Base-by-base conservation (phyloP, 1,140 invertebrate genomes). In the Drosophila mauritiana region DNA sequence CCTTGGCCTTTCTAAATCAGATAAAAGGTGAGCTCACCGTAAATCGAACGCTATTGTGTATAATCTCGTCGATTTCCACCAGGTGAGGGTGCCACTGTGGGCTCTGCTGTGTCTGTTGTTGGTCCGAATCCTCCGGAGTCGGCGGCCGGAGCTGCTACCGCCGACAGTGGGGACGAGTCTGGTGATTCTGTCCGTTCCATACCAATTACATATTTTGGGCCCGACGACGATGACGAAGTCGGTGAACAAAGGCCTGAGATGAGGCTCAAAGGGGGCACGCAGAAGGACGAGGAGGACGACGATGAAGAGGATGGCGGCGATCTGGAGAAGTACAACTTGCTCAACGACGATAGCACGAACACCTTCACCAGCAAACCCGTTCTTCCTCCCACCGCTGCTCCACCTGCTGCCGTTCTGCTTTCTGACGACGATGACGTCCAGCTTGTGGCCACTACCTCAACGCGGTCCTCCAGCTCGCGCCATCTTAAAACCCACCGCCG, bases 1-100 rank as follows among this genome's bases (percentile, higher is more conserved):
- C 94, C 0, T 93, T 94, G 11, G 94, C 94, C 45, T 95, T 95
- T 73, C 91, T 95, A 0, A 94, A 94, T 80, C 94, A 95, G 59
- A 94, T 95, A 39, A 94, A 94, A 49, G 80, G 90, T 91, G 46
- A 13, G 53, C 31, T 2, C n/a, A 31, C 7, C 3, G 3, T 13
- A 10, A 5, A 20, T 17, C 10, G 7, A 1, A 0, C 0, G 2
- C 0, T 17, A n/a, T 13, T 6, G 4, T 5, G 1, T 15, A 0
- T 48, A 6, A 57, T 20, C 4, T 1, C 15, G 1, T 27, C 3
- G 4, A 0, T 51, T 17, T 1, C 6, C 12, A 65, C 15, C 1
- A 72, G 83, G 80, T 43, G 83, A 84, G 39, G 63, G 6, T 13
- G 27, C 48, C 20, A 37, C 56, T 13, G 49, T 61, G 43, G 42